These are phyloP conservation scores for Synodontis membranacea DNA, from an alignment of 2,113 vertebrate genomes.

Conservation along the genomic window DNA sequence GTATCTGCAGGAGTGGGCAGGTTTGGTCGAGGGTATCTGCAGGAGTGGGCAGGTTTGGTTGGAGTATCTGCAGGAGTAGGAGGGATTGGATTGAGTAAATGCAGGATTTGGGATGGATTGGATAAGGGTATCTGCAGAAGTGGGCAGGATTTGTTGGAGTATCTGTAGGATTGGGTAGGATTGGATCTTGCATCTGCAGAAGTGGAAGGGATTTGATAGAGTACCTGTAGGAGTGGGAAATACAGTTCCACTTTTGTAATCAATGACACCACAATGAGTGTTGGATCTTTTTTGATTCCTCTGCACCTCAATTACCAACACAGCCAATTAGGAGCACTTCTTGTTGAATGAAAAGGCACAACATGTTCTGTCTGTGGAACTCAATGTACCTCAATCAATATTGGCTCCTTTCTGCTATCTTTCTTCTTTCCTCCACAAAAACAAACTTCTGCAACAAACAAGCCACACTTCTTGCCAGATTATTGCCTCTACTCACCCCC, in stretches of 20 bases:
- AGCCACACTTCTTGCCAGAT: neutral
- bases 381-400: neutral
- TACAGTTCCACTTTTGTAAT: neutral
- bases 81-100: neutral
- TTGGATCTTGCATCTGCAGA: too few species aligned
- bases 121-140: neutral
- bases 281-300: neutral
- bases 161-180: neutral
- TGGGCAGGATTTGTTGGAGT: neutral
- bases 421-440: neutral
- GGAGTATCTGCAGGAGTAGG: neutral
- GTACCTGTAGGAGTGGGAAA: neutral
- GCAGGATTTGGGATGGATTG: neutral
- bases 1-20: neutral
- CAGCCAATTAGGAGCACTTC: neutral
- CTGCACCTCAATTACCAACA: slow-evolving; percentile 6
- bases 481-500: neutral
- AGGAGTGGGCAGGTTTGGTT: neutral
- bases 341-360: neutral
- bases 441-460: neutral
- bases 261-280: neutral
- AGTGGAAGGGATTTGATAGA: neutral
- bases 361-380: slow-evolving; percentile 3
- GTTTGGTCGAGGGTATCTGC: neutral
- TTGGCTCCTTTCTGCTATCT: neutral